Percentiles rank a stretch among this genome's conserved stretches.
Evolutionary conservation across 2,797 vertebrate species (phyloP).

Genomic region (Onychomys arenicola): DNA sequence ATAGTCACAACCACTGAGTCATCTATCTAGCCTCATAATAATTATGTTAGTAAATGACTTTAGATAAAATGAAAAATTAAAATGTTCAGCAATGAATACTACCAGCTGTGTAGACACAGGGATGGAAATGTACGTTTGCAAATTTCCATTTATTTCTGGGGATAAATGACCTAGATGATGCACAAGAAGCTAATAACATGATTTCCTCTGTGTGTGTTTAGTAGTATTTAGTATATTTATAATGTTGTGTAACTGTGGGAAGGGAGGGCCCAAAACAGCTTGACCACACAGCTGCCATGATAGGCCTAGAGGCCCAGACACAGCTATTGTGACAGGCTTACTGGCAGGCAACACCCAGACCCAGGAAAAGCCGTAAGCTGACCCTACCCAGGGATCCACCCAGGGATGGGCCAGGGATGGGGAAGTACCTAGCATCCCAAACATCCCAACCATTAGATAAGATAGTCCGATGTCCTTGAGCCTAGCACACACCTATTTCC

Average conservation of each 20-base stretch:
- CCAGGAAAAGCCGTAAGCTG: too few species aligned
- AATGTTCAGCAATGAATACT: background rate
- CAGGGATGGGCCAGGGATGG: too few species aligned
- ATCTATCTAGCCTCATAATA: background rate
- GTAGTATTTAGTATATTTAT: background rate
- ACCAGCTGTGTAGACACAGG: background rate
- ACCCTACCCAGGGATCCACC: too few species aligned
- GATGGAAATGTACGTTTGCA: background rate
- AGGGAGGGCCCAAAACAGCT: too few species aligned
- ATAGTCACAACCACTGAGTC: background rate
- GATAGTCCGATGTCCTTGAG: too few species aligned
- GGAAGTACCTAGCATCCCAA: too few species aligned
- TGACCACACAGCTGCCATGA: too few species aligned
- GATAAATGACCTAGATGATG: background rate
- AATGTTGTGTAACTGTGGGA: background rate
- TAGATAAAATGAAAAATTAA: slow-evolving; percentile 36
- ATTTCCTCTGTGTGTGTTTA: background rate
- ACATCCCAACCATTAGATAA: too few species aligned
- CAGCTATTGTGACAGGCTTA: too few species aligned
- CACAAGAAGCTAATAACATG: background rate
- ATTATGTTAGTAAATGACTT: background rate
- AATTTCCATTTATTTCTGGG: background rate
- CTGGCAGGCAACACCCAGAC: too few species aligned
- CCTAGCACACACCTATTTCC: too few species aligned
- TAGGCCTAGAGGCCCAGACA: too few species aligned